A percentile compares a stretch with the other conserved stretches of the same genome.
Evolutionary conservation across 2,888 invertebrate genomes (phyloP).

Genomic region (Yponomeuta malinellus): DNA sequence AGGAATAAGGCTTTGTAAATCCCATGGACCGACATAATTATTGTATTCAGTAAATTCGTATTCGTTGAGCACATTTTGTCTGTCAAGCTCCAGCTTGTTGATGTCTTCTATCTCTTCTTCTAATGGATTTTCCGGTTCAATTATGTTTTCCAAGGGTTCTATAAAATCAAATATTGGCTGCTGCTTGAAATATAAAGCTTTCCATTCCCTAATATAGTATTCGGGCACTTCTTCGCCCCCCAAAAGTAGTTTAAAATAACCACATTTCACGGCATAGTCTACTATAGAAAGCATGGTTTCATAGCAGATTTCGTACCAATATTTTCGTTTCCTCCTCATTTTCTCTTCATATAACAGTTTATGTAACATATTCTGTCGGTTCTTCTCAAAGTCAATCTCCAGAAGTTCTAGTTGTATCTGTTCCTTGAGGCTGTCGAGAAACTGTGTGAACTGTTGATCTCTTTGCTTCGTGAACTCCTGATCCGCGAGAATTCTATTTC

Average conservation of each 20-base stretch:
- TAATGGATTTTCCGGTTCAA: conserved; percentile 31
- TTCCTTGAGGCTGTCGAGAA: conserved; percentile 57
- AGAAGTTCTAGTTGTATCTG: conserved; percentile 60
- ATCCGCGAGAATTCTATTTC: conserved; percentile 70
- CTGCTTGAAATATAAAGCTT: conserved; percentile 68
- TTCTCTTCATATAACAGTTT: conserved; percentile 72
- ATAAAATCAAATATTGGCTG: conserved; percentile 72
- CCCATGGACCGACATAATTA: conserved; percentile 71
- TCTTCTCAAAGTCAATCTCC: conserved; percentile 71
- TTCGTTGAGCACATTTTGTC: conserved; percentile 72
- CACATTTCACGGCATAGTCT: conserved; percentile 70
- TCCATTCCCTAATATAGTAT: conserved; percentile 73
- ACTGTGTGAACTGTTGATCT: conserved; percentile 65
- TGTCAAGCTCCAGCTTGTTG: conserved; percentile 60
- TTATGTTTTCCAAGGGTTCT: conserved; percentile 44
- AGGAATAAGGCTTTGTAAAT: conserved; percentile 55
- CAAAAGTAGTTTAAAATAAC: conserved; percentile 60
- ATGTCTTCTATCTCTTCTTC: conserved; percentile 60
- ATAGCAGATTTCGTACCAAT: conserved; percentile 67
- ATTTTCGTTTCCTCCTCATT: conserved; percentile 60
- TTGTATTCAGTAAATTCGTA: conserved; percentile 75
- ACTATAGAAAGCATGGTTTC: conserved; percentile 72
- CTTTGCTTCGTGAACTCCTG: conserved; percentile 65
- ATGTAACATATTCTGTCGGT: conserved; percentile 69
- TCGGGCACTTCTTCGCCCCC: conserved; percentile 56